Conservation (phyloP, 1,140 invertebrate genomes). For the Araneus ventricosus region DNA sequence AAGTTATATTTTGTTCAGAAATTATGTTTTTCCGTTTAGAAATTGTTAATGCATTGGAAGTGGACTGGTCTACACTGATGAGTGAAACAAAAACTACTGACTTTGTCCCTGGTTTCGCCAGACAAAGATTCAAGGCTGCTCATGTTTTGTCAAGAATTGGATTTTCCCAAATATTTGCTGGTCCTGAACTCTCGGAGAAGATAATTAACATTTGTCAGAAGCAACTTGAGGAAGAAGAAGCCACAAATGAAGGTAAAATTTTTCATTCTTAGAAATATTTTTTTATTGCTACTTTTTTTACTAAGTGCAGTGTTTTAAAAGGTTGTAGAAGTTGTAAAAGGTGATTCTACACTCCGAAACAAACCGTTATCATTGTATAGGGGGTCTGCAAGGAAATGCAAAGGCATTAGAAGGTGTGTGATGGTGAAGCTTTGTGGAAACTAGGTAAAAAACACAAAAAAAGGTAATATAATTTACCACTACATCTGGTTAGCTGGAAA, state of each 20-base stretch:
- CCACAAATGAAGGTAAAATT: constrained; percentile 46
- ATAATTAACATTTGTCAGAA: constrained; percentile 73
- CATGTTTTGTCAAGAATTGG: constrained; percentile 75
- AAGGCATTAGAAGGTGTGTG: too few species aligned
- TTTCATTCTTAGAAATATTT: too few species aligned
- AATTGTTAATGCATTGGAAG: constrained; percentile 74
- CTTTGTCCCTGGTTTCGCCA: constrained; percentile 68
- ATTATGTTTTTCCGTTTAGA: constrained; percentile 45
- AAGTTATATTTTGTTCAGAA: not conserved
- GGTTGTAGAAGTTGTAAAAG: too few species aligned
- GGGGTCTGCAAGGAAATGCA: too few species aligned
- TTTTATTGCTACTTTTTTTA: too few species aligned
- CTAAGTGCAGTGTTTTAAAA: too few species aligned
- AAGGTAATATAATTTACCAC: too few species aligned
- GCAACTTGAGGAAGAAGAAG: constrained; percentile 68
- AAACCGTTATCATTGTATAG: too few species aligned
- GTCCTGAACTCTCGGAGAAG: constrained; percentile 58
- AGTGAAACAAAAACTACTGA: constrained; percentile 69
- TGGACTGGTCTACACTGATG: constrained; percentile 75
- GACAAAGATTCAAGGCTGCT: constrained; percentile 69
- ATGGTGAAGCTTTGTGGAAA: too few species aligned
- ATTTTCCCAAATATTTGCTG: constrained; percentile 74
- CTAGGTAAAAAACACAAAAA: too few species aligned
- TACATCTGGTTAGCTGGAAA: too few species aligned
- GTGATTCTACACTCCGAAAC: too few species aligned